Conservation (phyloP, 1,140 invertebrate genomes). For the Anastatus disparis region DNA sequence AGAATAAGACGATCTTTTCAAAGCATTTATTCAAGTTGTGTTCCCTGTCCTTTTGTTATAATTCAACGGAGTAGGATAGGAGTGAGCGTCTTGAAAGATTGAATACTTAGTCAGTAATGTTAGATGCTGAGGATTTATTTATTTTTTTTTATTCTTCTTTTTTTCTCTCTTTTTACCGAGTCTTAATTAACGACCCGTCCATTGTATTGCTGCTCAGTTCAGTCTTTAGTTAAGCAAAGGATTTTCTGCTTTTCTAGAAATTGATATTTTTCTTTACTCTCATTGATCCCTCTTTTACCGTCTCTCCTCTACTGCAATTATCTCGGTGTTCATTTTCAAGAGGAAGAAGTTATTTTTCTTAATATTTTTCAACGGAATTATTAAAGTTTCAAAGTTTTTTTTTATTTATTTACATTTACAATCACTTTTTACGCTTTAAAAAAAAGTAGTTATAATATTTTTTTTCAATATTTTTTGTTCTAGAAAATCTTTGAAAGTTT, state of each 20-base stretch:
- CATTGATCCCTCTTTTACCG: background rate
- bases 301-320: constrained; percentile 8
- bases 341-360: background rate
- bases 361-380: background rate
- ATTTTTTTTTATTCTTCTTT: too few species aligned
- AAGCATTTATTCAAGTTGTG: constrained; percentile 27
- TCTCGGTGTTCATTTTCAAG: background rate
- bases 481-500: too few species aligned
- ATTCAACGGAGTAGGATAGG: background rate
- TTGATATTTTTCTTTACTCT: constrained; percentile 19
- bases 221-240: background rate
- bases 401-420: too few species aligned
- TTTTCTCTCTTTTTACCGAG: background rate
- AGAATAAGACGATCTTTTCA: constrained; percentile 29
- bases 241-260: constrained; percentile 7
- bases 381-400: too few species aligned
- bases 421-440: too few species aligned
- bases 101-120: constrained; percentile 30
- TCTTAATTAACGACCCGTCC: constrained; percentile 26
- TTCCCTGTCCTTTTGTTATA: constrained; percentile 19
- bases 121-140: background rate
- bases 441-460: too few species aligned
- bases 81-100: constrained; percentile 17
- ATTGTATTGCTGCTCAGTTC: background rate
- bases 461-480: too few species aligned